Evolutionary conservation across 2,888 invertebrate species (phyloP), one percentile per base, ranked within the genome.

Genomic region (Trimorus sp.): DNA sequence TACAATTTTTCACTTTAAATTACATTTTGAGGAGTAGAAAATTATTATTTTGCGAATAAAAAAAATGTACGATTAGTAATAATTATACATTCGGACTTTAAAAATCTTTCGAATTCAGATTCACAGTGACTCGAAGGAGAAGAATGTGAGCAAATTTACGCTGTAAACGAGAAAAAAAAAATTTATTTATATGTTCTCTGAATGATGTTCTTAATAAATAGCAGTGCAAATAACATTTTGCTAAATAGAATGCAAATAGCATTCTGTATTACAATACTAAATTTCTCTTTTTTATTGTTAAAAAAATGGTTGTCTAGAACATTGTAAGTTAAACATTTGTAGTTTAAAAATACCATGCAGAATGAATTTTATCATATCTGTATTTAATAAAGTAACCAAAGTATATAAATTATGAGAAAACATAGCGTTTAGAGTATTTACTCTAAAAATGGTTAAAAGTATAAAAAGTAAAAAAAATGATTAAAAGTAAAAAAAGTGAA

Each of bases 331-430:
- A 26, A 26, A 26, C n/a, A n/a, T n/a, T n/a, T n/a, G n/a, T n/a
- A 26, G 4, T 26, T 26, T 26, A 26, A 26, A 26, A 26, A 26
- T 26, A 85, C 36, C 87, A 88, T 66, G 85, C 88, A 71, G 87
- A 81, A 65, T 87, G 87, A 73, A 89, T 88, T 79, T 89, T 90
- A 77, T 86, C 89, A 48, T 87, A 89, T 68, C 86, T 92, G 86
- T 89, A 89, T 86, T 92, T 92, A 87, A 92, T 91, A 26, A 26
- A 26, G 26, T 4, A 26, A 26, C 2, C 26, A 26, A 26, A 26
- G 26, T 3, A 26, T 26, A 3, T 26, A 26, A 26, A 26, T 26
- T 4, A 4, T 26, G 4, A 3, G 26, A 65, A 16, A 12, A n/a
- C 62, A 60, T 59, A 26, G 26, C 4, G 26, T 1, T 26, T 26